Evolutionary conservation across 1,140 invertebrate species (phyloP).

Genomic region (Pogonomyrmex californicus): DNA sequence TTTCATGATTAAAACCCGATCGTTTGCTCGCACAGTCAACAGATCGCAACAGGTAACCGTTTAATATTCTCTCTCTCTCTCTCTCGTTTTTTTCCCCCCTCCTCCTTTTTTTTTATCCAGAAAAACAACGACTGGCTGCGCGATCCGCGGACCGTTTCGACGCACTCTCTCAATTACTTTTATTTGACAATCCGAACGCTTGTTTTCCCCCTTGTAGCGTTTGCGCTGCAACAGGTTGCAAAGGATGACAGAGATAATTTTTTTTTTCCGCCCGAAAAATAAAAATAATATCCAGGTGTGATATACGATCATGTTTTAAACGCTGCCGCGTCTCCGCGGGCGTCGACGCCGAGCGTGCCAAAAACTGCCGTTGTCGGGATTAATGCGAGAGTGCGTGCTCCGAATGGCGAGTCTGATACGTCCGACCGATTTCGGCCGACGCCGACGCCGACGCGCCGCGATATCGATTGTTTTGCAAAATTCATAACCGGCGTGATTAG

Average conservation of each 20-base stretch:
- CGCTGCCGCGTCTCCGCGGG: slow-evolving; percentile 17
- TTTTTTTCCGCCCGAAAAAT: slow-evolving; percentile 52
- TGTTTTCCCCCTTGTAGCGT: slow-evolving; percentile 75
- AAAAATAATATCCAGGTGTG: slow-evolving; percentile 58
- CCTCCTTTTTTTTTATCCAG: slow-evolving; percentile 45
- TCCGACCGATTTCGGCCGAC: neutral
- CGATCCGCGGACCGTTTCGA: slow-evolving; percentile 62
- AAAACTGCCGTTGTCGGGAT: slow-evolving; percentile 41
- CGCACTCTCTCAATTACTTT: slow-evolving; percentile 63
- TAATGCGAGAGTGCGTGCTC: slow-evolving; percentile 14
- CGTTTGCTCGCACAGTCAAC: slow-evolving; percentile 54
- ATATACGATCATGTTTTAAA: slow-evolving; percentile 62
- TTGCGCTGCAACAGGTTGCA: slow-evolving; percentile 74
- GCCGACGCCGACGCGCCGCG: neutral
- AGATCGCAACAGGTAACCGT: slow-evolving; percentile 64
- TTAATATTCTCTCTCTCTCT: slow-evolving; percentile 58
- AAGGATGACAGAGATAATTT: slow-evolving; percentile 62
- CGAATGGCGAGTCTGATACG: neutral
- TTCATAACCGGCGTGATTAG: neutral
- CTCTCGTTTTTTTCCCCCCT: slow-evolving; percentile 7
- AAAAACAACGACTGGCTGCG: slow-evolving; percentile 60
- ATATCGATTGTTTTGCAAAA: slow-evolving; percentile 20
- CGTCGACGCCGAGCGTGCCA: slow-evolving; percentile 5
- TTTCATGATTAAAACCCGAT: slow-evolving; percentile 62
- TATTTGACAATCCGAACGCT: slow-evolving; percentile 66